phyloP scores from a whole-genome alignment of 2,113 vertebrate genomes.

The Nesogale talazaci region DNA sequence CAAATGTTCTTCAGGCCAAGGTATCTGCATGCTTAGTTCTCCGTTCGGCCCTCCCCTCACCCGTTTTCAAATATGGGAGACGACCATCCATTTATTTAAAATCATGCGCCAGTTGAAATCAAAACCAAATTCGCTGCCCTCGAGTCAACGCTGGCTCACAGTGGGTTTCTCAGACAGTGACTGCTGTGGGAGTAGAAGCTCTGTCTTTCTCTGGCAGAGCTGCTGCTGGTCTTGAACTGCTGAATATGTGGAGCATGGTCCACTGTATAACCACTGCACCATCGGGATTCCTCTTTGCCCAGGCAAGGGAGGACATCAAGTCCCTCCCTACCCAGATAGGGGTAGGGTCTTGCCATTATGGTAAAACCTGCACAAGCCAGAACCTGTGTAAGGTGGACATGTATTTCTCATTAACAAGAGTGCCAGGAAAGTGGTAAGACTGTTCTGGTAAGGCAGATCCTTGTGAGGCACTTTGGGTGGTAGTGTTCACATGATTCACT shows the following conservation, averaged over 20 bases:
- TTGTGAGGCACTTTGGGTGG: not conserved
- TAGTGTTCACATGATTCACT: not conserved
- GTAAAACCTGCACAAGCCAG: not conserved
- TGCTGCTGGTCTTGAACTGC: too few species aligned
- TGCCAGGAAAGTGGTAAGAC: not conserved
- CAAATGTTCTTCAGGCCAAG: constrained; percentile 80
- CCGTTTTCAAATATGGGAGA: constrained; percentile 19
- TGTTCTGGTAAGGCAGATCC: not conserved
- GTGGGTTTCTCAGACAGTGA: too few species aligned
- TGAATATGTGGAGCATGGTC: too few species aligned
- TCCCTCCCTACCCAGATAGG: not conserved
- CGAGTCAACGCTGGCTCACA: too few species aligned
- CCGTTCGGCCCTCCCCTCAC: not conserved
- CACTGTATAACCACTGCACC: too few species aligned
- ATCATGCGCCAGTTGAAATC: not conserved
- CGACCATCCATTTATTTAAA: constrained; percentile 1
- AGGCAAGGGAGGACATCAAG: too few species aligned
- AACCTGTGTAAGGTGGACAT: not conserved
- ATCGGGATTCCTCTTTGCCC: too few species aligned
- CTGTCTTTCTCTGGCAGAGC: too few species aligned
- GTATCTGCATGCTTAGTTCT: constrained; percentile 49
- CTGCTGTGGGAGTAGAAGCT: too few species aligned
- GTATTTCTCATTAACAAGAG: not conserved
- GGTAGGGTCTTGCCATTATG: not conserved
- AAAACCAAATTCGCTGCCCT: too few species aligned